Percentiles rank a stretch among this genome's conserved stretches.
Conservation (phyloP, 2,888 invertebrate genomes). For the Brachynemurus nebulosus region DNA sequence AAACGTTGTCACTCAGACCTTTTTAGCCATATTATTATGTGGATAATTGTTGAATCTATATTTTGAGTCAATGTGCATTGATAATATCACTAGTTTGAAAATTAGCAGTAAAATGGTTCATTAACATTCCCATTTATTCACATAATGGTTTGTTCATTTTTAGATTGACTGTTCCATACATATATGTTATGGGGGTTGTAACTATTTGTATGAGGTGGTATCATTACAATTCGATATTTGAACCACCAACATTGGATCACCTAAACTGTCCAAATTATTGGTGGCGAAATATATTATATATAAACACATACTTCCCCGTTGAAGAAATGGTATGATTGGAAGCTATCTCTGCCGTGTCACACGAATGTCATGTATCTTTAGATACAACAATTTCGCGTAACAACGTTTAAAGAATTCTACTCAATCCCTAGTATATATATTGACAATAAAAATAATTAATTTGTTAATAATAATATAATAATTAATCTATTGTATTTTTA, state of each 20-base stretch:
- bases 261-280: slow-evolving; percentile 71
- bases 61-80: not conserved
- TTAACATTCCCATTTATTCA: not conserved
- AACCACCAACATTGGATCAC: slow-evolving; percentile 69
- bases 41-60: not conserved
- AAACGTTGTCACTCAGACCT: no score
- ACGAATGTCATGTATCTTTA: no score
- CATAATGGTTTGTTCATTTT: not conserved
- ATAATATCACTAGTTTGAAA: not conserved
- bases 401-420: no score
- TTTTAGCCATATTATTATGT: not conserved
- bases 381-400: no score
- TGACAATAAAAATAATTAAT: no score
- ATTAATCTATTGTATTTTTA: no score
- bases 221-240: slow-evolving; percentile 66
- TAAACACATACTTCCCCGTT: slow-evolving; percentile 72
- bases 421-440: no score
- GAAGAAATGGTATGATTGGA: slow-evolving; percentile 65
- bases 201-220: slow-evolving; percentile 82
- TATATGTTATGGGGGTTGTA: slow-evolving; percentile 69
- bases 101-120: not conserved
- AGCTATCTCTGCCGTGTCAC: no score
- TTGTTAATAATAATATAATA: no score
- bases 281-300: slow-evolving; percentile 79
- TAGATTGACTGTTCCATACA: slow-evolving; percentile 66